Conservation (phyloP, 2,113 vertebrate species). For the Chinchilla lanigera region DNA sequence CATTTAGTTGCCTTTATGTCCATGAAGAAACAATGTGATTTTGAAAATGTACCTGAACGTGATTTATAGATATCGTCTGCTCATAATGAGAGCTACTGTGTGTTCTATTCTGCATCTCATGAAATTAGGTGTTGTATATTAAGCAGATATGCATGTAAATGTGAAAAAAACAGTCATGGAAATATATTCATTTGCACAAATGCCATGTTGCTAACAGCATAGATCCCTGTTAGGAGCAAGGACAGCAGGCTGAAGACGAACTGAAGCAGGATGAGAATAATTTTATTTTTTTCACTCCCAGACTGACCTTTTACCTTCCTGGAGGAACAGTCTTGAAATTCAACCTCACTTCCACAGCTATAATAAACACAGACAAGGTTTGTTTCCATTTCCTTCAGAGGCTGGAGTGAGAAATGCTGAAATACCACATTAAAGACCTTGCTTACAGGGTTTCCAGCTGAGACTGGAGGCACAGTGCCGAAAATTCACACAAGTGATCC, state of each 20-base stretch:
- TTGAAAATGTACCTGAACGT: conserved; percentile 20
- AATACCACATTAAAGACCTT: conserved; percentile 66
- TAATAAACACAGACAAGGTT: conserved; percentile 58
- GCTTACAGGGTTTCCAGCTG: conserved; percentile 57
- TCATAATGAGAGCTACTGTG: not conserved
- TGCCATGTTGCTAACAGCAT: not conserved
- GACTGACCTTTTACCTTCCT: conserved; percentile 50
- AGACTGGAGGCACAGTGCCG: conserved; percentile 45
- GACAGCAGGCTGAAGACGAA: not conserved
- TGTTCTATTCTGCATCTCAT: not conserved
- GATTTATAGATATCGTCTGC: conserved; percentile 22
- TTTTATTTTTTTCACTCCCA: conserved; percentile 26
- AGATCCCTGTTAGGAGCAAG: not conserved
- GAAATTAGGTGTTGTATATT: not conserved
- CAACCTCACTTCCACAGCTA: conserved; percentile 51
- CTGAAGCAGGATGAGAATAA: not conserved
- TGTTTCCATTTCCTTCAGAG: conserved; percentile 69
- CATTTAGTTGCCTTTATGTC: not conserved
- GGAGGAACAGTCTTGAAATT: conserved; percentile 63
- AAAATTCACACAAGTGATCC: conserved; percentile 49
- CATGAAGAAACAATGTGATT: conserved; percentile 36
- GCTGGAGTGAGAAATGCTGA: conserved; percentile 63
- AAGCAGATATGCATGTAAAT: not conserved
- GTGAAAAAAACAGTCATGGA: not conserved
- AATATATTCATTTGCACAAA: not conserved